Evolutionary conservation across 2,888 invertebrate species (phyloP), one percentile per base, ranked within the genome.

Genomic region (Lottia gigantea): DNA sequence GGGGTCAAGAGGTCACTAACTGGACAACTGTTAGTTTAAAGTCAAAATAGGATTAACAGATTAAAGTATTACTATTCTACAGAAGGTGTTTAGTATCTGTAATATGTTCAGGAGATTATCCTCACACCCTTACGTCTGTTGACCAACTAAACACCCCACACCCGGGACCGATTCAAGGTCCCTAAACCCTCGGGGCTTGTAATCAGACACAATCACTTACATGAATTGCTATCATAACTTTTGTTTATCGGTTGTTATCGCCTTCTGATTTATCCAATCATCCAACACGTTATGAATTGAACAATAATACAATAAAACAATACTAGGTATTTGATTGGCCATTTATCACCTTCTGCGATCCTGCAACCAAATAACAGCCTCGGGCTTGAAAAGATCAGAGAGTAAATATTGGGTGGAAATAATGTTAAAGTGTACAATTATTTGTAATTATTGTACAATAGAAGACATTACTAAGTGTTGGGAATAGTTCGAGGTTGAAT

Each of bases 351-450:
- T 55, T 55, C 55, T 55, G 55, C 55, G 55, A 14, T 23, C 55
- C 55, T 23, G 23, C 6, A 23, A 55, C 19, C 55, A 23, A 19
- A 55, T 55, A 19, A 23, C 19, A 23, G 55, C 55, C 55, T 11
- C 55, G 55, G 55, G 55, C 55, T 19, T 23, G 23, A 23, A 55
- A 55, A 55, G 55, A 55, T 55, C 55, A 55, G 55, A 55, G 55
- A 55, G 55, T 19, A 55, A 55, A 23, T 55, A 55, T 19, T 40
- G 55, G 55, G 55, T 19, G 55, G 55, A 55, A 19, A 19, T 55
- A 55, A 55, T 55, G 19, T 55, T 55, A 55, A 23, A 14, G 19
- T 19, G 23, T 55, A 23, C 23, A 55, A 55, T 55, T 55, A 55
- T 23, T 23, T 55, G 19, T 23, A 55, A 55, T 55, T 23, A 55